Conservation (phyloP, 2,113 vertebrate genomes). For the Ophthalmotilapia sp. region DNA sequence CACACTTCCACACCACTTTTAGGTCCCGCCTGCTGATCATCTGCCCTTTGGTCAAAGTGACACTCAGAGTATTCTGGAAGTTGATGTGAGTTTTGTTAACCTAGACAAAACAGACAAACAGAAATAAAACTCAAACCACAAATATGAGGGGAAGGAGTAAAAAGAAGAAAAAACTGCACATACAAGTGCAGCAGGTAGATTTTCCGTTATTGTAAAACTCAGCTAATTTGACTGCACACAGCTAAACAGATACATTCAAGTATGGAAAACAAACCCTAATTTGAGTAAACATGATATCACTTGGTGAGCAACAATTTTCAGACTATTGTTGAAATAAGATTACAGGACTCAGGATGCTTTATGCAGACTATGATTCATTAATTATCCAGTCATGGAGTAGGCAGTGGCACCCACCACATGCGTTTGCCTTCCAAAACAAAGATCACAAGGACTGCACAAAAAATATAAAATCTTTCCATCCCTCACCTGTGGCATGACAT, state of each 20-base stretch:
- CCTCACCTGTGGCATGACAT: neutral
- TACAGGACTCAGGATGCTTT: neutral
- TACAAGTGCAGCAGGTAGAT: neutral
- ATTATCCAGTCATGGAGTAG: neutral
- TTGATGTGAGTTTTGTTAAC: constrained; percentile 58
- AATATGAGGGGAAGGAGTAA: neutral
- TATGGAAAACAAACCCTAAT: neutral
- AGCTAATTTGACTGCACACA: neutral
- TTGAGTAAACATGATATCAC: neutral
- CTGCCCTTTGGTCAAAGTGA: constrained; percentile 15
- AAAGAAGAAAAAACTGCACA: neutral
- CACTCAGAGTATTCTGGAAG: constrained; percentile 47
- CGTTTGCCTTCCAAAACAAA: neutral
- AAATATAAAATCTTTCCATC: neutral
- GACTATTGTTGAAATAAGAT: neutral
- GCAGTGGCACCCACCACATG: neutral
- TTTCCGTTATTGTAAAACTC: neutral
- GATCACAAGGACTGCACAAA: neutral
- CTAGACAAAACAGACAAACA: constrained; percentile 8
- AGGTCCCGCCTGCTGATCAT: constrained; percentile 47
- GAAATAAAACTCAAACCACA: neutral
- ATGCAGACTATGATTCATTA: neutral
- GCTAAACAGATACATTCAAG: neutral
- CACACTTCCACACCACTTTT: constrained; percentile 55
- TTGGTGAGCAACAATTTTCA: neutral